phyloP scores from a whole-genome alignment of 2,888 invertebrate genomes.

The Esperia sulphurella region DNA sequence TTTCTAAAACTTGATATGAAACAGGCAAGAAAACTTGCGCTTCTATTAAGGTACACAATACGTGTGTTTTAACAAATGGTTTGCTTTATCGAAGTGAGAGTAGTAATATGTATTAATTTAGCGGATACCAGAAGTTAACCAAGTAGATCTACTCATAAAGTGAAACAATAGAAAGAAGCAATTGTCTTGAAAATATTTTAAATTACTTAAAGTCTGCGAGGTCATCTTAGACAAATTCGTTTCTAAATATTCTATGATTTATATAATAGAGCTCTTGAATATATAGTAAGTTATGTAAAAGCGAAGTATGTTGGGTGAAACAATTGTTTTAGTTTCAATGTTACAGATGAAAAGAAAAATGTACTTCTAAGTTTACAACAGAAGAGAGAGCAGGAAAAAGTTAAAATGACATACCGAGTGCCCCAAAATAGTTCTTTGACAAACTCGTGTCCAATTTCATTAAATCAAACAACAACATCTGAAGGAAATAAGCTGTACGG shows the following conservation, averaged over 20 bases:
- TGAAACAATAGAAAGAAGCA: no score
- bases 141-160: no score
- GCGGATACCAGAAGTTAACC: background rate
- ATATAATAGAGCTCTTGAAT: no score
- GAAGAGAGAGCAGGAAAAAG: slow-evolving; percentile 13
- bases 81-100: slow-evolving; percentile 5
- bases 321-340: no score
- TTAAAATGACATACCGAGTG: slow-evolving; percentile 35
- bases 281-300: no score
- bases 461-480: slow-evolving; percentile 46
- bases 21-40: slow-evolving; percentile 55
- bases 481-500: slow-evolving; percentile 42
- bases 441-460: slow-evolving; percentile 52
- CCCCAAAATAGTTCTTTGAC: slow-evolving; percentile 39
- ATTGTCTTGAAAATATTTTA: no score
- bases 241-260: no score
- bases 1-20: slow-evolving; percentile 55
- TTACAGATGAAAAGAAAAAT: background rate
- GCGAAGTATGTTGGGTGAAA: no score
- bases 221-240: no score
- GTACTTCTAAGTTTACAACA: background rate
- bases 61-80: slow-evolving; percentile 50
- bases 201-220: no score
- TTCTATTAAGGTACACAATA: slow-evolving; percentile 64
- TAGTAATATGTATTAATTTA: slow-evolving; percentile 4